Percentiles rank a stretch among this genome's conserved stretches.
phyloP scores from a whole-genome alignment of 2,888 invertebrate species.

The Ophonus ardosiacus region DNA sequence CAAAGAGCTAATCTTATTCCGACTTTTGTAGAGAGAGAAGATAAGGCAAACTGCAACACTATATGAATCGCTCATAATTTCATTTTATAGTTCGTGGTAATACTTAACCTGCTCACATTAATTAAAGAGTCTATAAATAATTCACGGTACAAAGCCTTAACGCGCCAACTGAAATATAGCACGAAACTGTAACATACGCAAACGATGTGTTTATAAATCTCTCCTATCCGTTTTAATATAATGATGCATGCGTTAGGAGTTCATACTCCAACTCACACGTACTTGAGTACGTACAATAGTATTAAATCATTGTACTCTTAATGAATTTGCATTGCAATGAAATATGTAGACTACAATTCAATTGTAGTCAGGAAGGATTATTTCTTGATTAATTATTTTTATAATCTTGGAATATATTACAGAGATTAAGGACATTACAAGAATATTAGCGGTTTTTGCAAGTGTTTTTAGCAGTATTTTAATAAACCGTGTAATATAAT shows the following conservation, averaged over 20 bases:
- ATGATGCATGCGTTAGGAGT: conserved; percentile 42
- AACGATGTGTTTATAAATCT: conserved; percentile 56
- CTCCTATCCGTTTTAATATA: conserved; percentile 58
- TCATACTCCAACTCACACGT: conserved; percentile 27
- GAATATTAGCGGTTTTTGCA: too few relatives aligned
- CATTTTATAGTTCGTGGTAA: conserved; percentile 56
- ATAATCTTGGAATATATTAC: neutral
- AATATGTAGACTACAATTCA: neutral
- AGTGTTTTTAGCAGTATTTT: too few relatives aligned
- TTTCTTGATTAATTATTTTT: conserved; percentile 29
- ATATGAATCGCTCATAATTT: conserved; percentile 50
- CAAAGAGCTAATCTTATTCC: neutral
- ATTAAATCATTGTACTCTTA: conserved; percentile 26
- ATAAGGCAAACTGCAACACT: conserved; percentile 13
- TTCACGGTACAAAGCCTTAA: conserved; percentile 53
- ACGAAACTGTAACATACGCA: conserved; percentile 49
- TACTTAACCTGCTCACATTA: conserved; percentile 62
- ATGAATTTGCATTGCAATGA: conserved; percentile 16
- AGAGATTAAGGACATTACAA: neutral
- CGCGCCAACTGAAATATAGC: conserved; percentile 47
- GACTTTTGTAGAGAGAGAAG: neutral
- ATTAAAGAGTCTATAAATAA: conserved; percentile 61
- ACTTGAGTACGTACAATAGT: conserved; percentile 18
- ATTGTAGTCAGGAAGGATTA: neutral
- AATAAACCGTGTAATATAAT: too few relatives aligned